These are phyloP conservation scores for Pygoscelis adeliae DNA, from an alignment of 2,113 vertebrate genomes.

Conservation along the genomic window DNA sequence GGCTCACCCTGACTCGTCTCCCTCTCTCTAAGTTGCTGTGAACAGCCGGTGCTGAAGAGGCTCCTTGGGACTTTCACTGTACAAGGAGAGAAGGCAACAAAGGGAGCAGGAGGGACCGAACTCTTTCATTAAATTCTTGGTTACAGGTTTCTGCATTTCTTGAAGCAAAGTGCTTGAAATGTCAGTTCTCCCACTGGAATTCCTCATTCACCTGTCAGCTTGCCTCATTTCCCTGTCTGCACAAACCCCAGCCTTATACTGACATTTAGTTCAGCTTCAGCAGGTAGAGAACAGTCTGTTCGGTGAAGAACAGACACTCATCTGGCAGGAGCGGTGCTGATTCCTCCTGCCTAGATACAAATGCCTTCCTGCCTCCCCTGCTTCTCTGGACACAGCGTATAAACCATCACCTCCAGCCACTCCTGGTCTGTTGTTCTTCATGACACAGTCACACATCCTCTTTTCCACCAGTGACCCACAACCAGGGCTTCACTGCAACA, in stretches of 20 bases:
- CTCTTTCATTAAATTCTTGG: not conserved
- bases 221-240: constrained; percentile 30
- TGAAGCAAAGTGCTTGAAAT: constrained; percentile 11
- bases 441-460: no score
- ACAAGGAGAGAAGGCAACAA: not conserved
- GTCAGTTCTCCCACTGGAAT: not conserved
- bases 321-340: not conserved
- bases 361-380: not conserved
- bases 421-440: not conserved
- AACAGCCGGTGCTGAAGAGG: not conserved
- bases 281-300: constrained; percentile 7
- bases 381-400: not conserved
- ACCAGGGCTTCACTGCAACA: not conserved
- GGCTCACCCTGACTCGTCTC: not conserved
- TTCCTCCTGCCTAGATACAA: not conserved
- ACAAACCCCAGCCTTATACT: not conserved
- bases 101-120: not conserved
- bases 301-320: not conserved
- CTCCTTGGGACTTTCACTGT: not conserved
- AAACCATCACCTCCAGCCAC: not conserved
- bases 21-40: not conserved
- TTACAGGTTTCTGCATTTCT: constrained; percentile 26
- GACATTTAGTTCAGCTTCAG: constrained; percentile 7
- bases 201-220: constrained; percentile 28
- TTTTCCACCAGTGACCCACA: not conserved